Conservation (phyloP, 2,113 vertebrate genomes). For the Labeo rohita region DNA sequence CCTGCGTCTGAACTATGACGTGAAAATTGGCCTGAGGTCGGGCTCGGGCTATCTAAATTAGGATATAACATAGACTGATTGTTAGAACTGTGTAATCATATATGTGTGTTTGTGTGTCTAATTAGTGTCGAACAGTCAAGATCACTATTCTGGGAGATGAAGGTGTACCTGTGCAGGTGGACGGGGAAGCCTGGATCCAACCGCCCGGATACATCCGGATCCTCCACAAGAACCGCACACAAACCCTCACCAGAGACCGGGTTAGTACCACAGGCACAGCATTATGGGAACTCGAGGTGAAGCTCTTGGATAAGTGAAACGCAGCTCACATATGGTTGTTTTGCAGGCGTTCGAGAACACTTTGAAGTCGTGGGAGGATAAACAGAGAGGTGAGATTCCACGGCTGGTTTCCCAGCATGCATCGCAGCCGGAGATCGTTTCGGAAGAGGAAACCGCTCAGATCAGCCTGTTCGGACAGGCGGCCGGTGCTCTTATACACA, state of each 20-base stretch:
- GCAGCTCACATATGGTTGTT: background rate
- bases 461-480: conserved; percentile 89
- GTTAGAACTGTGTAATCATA: too few relatives aligned
- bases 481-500: conserved; percentile 90
- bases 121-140: conserved; percentile 93
- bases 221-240: conserved; percentile 95
- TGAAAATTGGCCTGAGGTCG: too few relatives aligned
- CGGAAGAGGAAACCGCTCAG: conserved; percentile 88
- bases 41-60: too few relatives aligned
- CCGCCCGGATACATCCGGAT: conserved; percentile 95
- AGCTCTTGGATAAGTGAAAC: background rate
- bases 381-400: conserved; percentile 92
- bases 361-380: conserved; percentile 98
- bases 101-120: conserved; percentile 20
- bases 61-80: too few relatives aligned
- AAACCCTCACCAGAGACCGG: conserved; percentile 93
- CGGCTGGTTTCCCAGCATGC: conserved; percentile 76
- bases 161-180: conserved; percentile 96
- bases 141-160: conserved; percentile 96
- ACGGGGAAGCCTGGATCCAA: conserved; percentile 98
- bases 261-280: conserved; percentile 68
- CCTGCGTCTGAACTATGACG: too few relatives aligned
- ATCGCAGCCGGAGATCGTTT: conserved; percentile 86
- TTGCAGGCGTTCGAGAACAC: conserved; percentile 93
- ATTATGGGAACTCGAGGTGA: background rate